Evolutionary conservation across 2,113 vertebrate species (phyloP).

Genomic region (Crocuta crocuta): DNA sequence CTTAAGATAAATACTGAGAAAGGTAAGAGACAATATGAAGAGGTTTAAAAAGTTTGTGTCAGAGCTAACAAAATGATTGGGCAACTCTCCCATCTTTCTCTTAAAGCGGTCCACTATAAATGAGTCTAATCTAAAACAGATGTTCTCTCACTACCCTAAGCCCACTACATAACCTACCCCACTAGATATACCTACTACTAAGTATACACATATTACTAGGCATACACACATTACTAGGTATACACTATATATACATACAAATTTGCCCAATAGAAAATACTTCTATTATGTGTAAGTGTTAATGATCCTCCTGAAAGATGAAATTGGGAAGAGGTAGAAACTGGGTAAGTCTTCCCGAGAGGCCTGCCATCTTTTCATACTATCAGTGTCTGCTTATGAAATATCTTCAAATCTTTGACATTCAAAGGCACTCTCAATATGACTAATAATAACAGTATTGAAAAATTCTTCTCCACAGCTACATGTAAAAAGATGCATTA

Average conservation of each 20-base stretch:
- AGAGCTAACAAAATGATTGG: background rate
- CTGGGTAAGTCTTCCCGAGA: background rate
- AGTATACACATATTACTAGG: no score
- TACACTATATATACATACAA: background rate
- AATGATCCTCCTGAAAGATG: background rate
- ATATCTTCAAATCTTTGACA: background rate
- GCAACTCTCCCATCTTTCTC: background rate
- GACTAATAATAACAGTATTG: background rate
- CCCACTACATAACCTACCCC: background rate
- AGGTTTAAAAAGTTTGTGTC: background rate
- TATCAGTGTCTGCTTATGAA: background rate
- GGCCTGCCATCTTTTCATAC: background rate
- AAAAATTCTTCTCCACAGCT: background rate
- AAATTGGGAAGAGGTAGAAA: background rate
- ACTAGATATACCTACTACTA: background rate
- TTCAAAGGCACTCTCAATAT: background rate
- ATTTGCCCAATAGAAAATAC: background rate
- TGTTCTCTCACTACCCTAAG: background rate
- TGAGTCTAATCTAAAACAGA: background rate
- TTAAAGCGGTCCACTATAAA: background rate
- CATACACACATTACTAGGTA: no score
- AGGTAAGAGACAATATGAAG: background rate
- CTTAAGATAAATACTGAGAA: conserved; percentile 11
- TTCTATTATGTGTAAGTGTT: background rate
- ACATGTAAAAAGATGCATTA: background rate